Evolutionary conservation across 2,797 vertebrate species (phyloP).

Genomic region (Aselliscus stoliczkanus): DNA sequence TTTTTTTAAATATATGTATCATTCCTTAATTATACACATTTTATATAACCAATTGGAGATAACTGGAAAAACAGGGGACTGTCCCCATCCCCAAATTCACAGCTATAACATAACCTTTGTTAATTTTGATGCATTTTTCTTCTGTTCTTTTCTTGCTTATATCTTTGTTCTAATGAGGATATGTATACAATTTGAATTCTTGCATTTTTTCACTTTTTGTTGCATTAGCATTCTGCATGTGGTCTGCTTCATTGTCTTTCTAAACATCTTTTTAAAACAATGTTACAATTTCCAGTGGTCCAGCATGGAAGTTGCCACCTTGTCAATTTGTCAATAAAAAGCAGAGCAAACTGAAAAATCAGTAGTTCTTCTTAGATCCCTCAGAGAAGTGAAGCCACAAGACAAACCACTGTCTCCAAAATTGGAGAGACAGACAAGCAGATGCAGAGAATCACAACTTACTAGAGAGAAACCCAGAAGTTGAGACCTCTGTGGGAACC

Average conservation of each 20-base stretch:
- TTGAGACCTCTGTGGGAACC: not conserved
- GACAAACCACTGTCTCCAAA: not conserved
- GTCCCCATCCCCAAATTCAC: not conserved
- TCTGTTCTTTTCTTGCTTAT: not conserved
- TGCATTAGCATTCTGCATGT: not conserved
- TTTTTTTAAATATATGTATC: not conserved
- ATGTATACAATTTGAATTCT: not conserved
- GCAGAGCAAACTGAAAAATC: not conserved
- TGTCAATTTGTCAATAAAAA: not conserved
- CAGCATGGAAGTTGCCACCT: not conserved
- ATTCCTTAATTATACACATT: not conserved
- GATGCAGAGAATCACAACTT: not conserved
- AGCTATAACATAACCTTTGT: not conserved
- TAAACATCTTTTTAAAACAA: not conserved
- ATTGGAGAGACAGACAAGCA: not conserved
- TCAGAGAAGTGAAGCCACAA: not conserved
- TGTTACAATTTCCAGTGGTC: not conserved
- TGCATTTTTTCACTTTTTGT: not conserved
- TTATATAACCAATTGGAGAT: not conserved
- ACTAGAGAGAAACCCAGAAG: not conserved
- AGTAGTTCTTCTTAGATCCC: not conserved
- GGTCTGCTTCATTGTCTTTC: not conserved
- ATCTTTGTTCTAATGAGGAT: not conserved
- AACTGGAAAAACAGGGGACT: not conserved
- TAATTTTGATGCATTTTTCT: constrained; percentile 3